These are phyloP conservation scores for Ostrea edulis DNA, from an alignment of 1,140 invertebrate genomes.

Conservation along the genomic window DNA sequence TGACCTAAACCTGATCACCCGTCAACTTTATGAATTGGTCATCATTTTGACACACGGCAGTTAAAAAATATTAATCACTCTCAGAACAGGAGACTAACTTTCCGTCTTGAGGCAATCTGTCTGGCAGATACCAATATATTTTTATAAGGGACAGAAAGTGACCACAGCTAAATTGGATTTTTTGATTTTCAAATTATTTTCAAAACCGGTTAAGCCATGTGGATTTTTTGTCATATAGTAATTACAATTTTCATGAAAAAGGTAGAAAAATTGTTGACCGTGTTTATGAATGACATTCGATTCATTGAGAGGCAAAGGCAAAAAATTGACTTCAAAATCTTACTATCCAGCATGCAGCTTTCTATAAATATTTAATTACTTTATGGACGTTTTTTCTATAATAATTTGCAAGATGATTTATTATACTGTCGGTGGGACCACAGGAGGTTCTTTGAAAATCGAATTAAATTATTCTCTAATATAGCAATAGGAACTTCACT, in stretches of 20 bases:
- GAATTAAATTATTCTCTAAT: conserved; percentile 23
- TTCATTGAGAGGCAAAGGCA: conserved; percentile 27
- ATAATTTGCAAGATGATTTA: conserved; percentile 22
- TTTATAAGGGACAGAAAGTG: neutral
- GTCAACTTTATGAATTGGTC: conserved; percentile 23
- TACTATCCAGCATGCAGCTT: conserved; percentile 14
- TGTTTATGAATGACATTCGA: neutral
- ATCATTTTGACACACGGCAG: conserved; percentile 20
- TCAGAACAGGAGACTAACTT: neutral
- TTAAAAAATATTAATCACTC: conserved; percentile 28
- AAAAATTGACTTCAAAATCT: conserved; percentile 13
- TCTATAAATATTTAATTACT: conserved; percentile 32
- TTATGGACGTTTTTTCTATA: conserved; percentile 10
- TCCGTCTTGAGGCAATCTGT: conserved; percentile 1
- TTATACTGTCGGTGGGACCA: neutral
- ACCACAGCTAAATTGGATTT: neutral
- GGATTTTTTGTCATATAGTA: neutral
- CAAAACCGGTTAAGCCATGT: neutral
- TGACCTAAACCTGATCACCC: conserved; percentile 18
- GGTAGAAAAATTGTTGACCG: neutral
- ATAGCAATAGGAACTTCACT: neutral
- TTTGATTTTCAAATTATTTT: neutral
- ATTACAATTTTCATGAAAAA: neutral
- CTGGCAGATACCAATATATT: neutral
- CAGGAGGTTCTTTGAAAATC: conserved; percentile 12